Evolutionary conservation across 2,797 vertebrate species (phyloP), one percentile per base, ranked within the genome.

Genomic region (Helostoma temminkii): DNA sequence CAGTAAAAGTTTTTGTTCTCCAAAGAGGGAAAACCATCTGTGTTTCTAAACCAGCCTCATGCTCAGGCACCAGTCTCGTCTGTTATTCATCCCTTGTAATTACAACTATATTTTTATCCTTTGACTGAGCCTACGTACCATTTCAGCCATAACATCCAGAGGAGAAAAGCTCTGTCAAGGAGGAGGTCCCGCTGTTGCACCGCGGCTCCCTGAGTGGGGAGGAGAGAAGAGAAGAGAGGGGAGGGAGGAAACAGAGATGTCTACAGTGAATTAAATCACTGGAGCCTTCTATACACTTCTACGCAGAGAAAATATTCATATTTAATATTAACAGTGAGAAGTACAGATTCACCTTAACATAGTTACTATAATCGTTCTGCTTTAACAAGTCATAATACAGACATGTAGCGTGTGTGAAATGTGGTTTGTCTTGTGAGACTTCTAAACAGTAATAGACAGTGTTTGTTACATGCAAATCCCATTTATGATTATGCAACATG

Each of bases 121-220:
- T 24, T 43, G 36, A 49, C 59, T 59, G 37, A 69, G 71, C 78
- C 76, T 71, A 89, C 85, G 5, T 85, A 89, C 85, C 88, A 88
- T 85, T 86, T 74, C 80, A 71, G 85, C 85, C 80, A 84, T 71
- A 36, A 46, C 56, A 46, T 80, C 87, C 85, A 74, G 69, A 76
- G 77, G 77, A 80, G 80, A 46, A 21, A 56, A 46, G 64, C 28
- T 50, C 52, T 66, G 26, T 72, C 10, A 65, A 48, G 66, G 56
- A 76, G 63, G 67, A 77, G 49, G 65, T 43, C 39, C 74, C 75
- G 64, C 66, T 52, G 66, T 37, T 28, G 66, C 68, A 82, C 66
- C 66, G 50, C 19, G 70, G 70, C 59, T 87, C 71, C 82, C 82
- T 83, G 78, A 61, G 72, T 18, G 64, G 63, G 66, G 71, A 47